phyloP scores from a whole-genome alignment of 2,888 invertebrate genomes.

The Hedya salicella region DNA sequence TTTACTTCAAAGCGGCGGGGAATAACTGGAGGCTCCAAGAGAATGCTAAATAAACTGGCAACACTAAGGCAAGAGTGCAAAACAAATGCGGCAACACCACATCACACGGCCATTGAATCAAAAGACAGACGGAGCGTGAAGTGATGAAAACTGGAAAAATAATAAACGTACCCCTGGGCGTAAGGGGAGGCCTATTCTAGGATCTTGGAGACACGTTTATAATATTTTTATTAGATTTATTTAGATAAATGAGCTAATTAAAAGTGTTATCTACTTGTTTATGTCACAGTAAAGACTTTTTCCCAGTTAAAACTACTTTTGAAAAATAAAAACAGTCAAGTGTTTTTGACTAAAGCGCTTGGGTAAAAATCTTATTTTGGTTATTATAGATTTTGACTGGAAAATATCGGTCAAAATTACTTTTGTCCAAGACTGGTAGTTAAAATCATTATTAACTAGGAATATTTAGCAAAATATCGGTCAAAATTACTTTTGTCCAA shows the following conservation, averaged over 20 bases:
- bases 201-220: slow-evolving; percentile 55
- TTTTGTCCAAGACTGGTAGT: no score
- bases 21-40: slow-evolving; percentile 76
- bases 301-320: no score
- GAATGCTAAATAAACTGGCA: slow-evolving; percentile 77
- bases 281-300: background rate
- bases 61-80: slow-evolving; percentile 75
- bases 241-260: background rate
- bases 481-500: no score
- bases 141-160: slow-evolving; percentile 83
- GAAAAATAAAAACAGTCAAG: no score
- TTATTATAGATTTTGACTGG: no score
- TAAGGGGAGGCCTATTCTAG: slow-evolving; percentile 74
- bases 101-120: slow-evolving; percentile 84
- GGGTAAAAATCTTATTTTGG: no score
- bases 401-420: no score
- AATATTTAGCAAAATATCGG: no score
- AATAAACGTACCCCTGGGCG: slow-evolving; percentile 67
- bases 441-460: no score
- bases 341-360: no score
- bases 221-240: slow-evolving; percentile 5
- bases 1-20: slow-evolving; percentile 80
- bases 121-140: slow-evolving; percentile 81
- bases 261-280: no score
- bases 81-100: slow-evolving; percentile 82